Conservation (phyloP, 92 coral and sea anemone genomes). For the Nematostella vectensis region DNA sequence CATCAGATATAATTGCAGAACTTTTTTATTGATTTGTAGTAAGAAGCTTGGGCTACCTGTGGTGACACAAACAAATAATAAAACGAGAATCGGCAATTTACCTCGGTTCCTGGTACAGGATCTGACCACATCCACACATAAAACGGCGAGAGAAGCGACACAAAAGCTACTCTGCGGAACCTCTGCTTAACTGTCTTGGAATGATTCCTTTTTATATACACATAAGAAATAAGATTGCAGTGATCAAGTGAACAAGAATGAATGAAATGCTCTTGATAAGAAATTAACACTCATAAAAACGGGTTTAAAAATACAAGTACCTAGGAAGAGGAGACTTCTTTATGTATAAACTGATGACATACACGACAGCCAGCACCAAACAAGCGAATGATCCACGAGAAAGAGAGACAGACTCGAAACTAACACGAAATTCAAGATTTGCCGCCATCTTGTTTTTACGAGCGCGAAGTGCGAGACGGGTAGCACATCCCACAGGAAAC, state of each 20-base stretch:
- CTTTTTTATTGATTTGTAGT: no score
- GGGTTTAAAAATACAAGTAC: constrained; percentile 25
- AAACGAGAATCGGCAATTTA: no score
- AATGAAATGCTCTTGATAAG: background rate
- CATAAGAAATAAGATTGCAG: no score
- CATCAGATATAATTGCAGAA: no score
- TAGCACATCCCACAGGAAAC: constrained; percentile 16
- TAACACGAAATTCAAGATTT: constrained; percentile 40
- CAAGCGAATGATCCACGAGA: constrained; percentile 71
- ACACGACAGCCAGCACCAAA: constrained; percentile 72
- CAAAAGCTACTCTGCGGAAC: constrained; percentile 72
- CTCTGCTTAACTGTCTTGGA: constrained; percentile 82
- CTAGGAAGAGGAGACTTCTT: constrained; percentile 82
- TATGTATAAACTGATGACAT: constrained; percentile 84
- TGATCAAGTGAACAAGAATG: background rate
- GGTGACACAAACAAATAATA: no score
- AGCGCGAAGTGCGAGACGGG: no score
- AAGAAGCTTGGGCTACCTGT: no score
- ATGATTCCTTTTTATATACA: no score
- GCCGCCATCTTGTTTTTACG: constrained; percentile 57
- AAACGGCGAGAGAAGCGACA: constrained; percentile 71
- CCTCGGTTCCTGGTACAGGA: no score
- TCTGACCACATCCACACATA: constrained; percentile 92
- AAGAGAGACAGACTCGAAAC: constrained; percentile 60
- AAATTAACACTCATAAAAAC: constrained; percentile 2